Conservation (phyloP, 1,140 invertebrate genomes). For the Coelopa frigida region DNA sequence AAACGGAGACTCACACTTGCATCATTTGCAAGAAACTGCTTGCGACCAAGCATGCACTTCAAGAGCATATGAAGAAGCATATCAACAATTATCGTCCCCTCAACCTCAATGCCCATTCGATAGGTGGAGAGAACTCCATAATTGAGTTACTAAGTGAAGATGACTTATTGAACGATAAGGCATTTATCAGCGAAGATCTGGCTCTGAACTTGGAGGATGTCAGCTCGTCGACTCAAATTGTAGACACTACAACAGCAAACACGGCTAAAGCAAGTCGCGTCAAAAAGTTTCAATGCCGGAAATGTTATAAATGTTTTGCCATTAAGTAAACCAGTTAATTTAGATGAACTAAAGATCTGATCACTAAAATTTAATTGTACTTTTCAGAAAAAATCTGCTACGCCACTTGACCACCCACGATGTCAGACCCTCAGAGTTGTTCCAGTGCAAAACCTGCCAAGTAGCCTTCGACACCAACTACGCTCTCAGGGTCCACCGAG, state of each 20-base stretch:
- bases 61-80: slow-evolving; percentile 16
- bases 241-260: slow-evolving; percentile 4
- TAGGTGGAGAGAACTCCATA: background rate
- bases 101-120: background rate
- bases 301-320: slow-evolving; percentile 19
- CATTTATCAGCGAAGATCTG: background rate
- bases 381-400: slow-evolving; percentile 15
- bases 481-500: slow-evolving; percentile 2
- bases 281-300: slow-evolving; percentile 17
- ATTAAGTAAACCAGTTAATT: slow-evolving; percentile 14
- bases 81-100: slow-evolving; percentile 5
- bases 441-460: slow-evolving; percentile 2
- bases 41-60: slow-evolving; percentile 13
- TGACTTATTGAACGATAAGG: too few species aligned
- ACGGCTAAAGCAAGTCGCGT: slow-evolving; percentile 7
- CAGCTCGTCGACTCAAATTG: background rate
- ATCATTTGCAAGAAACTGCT: slow-evolving; percentile 39
- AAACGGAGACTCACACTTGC: slow-evolving; percentile 26
- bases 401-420: slow-evolving; percentile 15
- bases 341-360: background rate
- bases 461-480: slow-evolving; percentile 6
- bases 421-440: background rate
- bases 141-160: slow-evolving; percentile 1
- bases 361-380: background rate
- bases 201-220: background rate